Base-by-base conservation (phyloP, 1,140 invertebrate species). In the Protaetia brevitarsis region DNA sequence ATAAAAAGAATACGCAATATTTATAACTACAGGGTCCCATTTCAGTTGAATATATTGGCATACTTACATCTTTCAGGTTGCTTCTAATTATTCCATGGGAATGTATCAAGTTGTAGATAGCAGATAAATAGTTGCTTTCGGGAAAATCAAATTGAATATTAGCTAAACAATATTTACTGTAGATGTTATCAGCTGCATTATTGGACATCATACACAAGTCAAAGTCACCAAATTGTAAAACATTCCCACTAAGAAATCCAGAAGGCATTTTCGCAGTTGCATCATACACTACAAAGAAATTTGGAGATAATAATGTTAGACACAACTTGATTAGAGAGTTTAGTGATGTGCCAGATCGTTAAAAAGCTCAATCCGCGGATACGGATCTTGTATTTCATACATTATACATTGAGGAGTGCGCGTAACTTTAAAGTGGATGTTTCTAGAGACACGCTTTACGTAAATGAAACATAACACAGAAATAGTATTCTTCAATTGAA, bases 221-320 rank as follows among this genome's bases (percentile, higher is more conserved):
- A 68, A 84, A 87, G 74, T 88, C 85, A 2, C 86, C 86, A 28
- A 83, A 84, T 71, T 87, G 86, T 68, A 87, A 86, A 0, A 82
- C 79, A 71, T 88, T 88, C 3, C 86, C 86, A 64, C 79, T 85
- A 4, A 88, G 73, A 31, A 87, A 76, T 11, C 85, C 85, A 0
- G 85, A 82, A 1, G 86, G 83, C 2, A 83, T 73, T 74, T 87
- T 87, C 3, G 83, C 86, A 8, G 83, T 82, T 19, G 86, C 82
- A 75, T 88, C 86, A 65, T 85, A 82, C 83, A 88, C 86, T 88
- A 77, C 3, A 82, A 83, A n/a, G n/a, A n/a, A n/a, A n/a, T n/a
- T n/a, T n/a, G n/a, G n/a, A n/a, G n/a, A n/a, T n/a, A n/a, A n/a
- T n/a, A n/a, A n/a, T n/a, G n/a, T n/a, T n/a, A n/a, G n/a, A n/a